Conservation (phyloP, 2,797 vertebrate genomes). For the Rhabdophis nuchalis region DNA sequence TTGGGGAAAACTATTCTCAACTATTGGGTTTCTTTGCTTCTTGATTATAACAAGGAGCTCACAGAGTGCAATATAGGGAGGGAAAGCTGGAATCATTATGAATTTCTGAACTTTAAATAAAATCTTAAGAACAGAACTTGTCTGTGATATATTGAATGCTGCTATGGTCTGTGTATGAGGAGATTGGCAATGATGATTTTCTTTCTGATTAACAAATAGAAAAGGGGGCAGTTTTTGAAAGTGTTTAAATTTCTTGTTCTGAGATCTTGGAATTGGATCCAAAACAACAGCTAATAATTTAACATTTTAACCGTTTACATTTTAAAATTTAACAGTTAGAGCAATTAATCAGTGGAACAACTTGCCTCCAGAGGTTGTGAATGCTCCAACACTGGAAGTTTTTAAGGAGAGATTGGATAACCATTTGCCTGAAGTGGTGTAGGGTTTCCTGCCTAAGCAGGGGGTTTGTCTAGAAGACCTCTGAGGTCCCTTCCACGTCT, state of each 20-base stretch:
- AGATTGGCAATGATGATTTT: neutral
- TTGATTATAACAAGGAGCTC: constrained; percentile 64
- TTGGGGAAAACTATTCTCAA: constrained; percentile 53
- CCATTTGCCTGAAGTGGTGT: no score
- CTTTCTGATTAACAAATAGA: neutral
- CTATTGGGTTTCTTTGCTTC: constrained; percentile 57
- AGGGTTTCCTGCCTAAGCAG: no score
- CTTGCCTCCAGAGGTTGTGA: no score
- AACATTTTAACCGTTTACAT: neutral
- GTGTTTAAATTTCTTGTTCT: neutral
- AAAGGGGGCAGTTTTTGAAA: neutral
- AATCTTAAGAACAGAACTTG: constrained; percentile 24
- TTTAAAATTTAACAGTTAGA: no score
- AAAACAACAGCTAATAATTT: neutral
- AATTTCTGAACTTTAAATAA: constrained; percentile 40
- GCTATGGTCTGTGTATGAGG: neutral
- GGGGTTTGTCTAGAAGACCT: no score
- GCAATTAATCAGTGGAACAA: no score
- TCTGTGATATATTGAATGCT: neutral
- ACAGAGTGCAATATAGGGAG: constrained; percentile 74
- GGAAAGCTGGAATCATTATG: constrained; percentile 43
- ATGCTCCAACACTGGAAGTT: no score
- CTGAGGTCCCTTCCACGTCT: no score
- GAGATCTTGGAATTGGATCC: neutral
- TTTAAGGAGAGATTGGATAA: no score